Base-by-base conservation (phyloP, 2,888 invertebrate species). In the Gnatocerus cornutus region DNA sequence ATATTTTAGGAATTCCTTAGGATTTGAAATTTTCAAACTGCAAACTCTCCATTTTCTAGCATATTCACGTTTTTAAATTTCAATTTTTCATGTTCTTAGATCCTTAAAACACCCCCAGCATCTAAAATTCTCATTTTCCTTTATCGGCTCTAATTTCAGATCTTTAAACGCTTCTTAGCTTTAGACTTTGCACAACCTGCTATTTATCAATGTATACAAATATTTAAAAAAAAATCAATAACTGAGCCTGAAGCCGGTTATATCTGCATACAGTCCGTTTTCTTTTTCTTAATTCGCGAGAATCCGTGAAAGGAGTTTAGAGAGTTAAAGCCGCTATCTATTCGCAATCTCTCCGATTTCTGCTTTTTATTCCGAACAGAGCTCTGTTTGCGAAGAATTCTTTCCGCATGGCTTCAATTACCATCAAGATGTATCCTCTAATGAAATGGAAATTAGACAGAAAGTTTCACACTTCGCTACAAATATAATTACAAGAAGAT, bases 361-460 rank as follows among this genome's bases (percentile, higher is more conserved):
- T 41, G 41, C 41, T 41, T 41, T 37, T 37, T n/a, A 37, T 37
- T 37, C 37, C 37, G 37, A n/a, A 37, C 37, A n/a, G n/a, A n/a
- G 9, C 37, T 3, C 37, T 41, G 41, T 41, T 41, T 12, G 41
- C 12, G 41, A 12, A n/a, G 41, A 10, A 41, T 41, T 12, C 41
- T 41, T 41, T 12, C 3, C 41, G 41, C 10, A 41, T 41, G 41
- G 41, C 41, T 41, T 41, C 12, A 10, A 12, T 37, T n/a, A n/a
- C 1, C 12, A 41, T 41, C 41, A 12, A 41, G 41, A 41, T 41
- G 2, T 12, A n/a, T 6, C 1, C 41, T 41, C 41, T 41, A 41
- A 41, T 41, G 41, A 41, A 41, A 41, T 41, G 41, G 41, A 41
- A 41, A 41, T 41, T 41, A 41, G 41, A 41, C 41, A 41, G 41